Evolutionary conservation across 2,797 vertebrate genomes (phyloP).

Genomic region (Pogoniulus pusillus): DNA sequence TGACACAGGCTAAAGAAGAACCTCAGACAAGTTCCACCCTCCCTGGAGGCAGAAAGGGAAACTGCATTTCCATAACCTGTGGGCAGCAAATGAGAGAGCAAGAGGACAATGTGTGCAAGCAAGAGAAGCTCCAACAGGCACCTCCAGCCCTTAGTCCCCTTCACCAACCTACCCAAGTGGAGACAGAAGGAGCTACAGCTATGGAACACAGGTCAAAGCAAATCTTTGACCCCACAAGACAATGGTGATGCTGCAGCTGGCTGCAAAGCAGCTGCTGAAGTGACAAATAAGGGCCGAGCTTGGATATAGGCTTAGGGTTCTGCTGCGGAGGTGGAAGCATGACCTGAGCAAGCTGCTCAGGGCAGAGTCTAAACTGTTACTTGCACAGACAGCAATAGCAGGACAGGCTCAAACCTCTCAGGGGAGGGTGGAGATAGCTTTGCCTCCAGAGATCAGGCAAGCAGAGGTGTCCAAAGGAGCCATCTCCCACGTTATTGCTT

Average conservation of each 20-base stretch:
- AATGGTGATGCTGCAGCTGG: not conserved
- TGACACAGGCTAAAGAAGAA: not conserved
- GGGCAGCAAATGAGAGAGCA: not conserved
- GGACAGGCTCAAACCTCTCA: not conserved
- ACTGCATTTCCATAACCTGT: not conserved
- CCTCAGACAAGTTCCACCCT: not conserved
- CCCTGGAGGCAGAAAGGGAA: not conserved
- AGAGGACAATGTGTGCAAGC: not conserved
- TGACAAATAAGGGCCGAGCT: not conserved
- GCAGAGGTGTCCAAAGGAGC: not conserved
- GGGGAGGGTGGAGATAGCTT: not conserved
- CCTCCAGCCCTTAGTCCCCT: not conserved
- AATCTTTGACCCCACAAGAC: not conserved
- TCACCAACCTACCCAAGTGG: not conserved
- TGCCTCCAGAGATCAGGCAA: not conserved
- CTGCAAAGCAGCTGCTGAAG: not conserved
- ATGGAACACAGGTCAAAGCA: not conserved
- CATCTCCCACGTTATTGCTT: constrained; percentile 24
- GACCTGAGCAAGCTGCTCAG: not conserved
- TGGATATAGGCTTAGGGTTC: not conserved
- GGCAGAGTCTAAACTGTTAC: not conserved
- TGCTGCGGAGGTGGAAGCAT: not conserved
- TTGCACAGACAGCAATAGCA: not conserved
- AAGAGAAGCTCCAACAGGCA: not conserved
- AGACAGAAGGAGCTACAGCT: not conserved